A percentile compares a stretch with the other conserved stretches of the same genome.
phyloP scores from a whole-genome alignment of 2,888 invertebrate species.

The Ophraella communa region DNA sequence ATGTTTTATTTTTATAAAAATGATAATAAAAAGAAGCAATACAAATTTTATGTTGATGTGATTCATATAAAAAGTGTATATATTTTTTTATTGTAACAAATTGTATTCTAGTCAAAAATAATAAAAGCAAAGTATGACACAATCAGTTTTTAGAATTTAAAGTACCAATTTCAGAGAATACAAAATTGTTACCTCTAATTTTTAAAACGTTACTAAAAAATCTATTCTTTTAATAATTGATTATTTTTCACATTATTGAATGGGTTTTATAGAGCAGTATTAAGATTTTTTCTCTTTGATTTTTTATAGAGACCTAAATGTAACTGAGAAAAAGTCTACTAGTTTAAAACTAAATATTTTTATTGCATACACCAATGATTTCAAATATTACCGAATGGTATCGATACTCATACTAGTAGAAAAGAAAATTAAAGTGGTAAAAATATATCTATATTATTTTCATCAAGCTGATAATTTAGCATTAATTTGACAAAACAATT shows the following conservation, averaged over 20 bases:
- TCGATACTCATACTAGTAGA: neutral
- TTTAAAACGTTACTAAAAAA: neutral
- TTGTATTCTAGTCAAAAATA: slow-evolving; percentile 8
- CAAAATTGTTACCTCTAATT: neutral
- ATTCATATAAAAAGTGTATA: slow-evolving; percentile 16
- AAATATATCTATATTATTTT: too few relatives aligned
- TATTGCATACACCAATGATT: slow-evolving; percentile 1
- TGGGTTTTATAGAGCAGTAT: neutral
- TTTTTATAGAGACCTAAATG: neutral
- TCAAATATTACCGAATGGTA: slow-evolving; percentile 16
- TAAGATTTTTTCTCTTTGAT: neutral
- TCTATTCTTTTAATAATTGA: slow-evolving; percentile 5
- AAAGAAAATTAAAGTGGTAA: neutral
- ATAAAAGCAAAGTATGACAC: neutral
- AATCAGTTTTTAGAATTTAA: neutral
- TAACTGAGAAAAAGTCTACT: neutral
- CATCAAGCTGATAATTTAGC: too few relatives aligned
- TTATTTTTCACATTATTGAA: neutral
- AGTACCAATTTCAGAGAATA: neutral
- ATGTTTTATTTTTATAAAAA: neutral
- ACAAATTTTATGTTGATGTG: slow-evolving; percentile 1
- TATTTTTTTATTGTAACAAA: slow-evolving; percentile 17
- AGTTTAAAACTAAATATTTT: slow-evolving; percentile 3
- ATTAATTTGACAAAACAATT: too few relatives aligned
- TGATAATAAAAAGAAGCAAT: slow-evolving; percentile 1